Evolutionary conservation across 2,113 vertebrate genomes (phyloP), one percentile per base, ranked within the genome.

Genomic region (Pelvicachromis taeniatus): DNA sequence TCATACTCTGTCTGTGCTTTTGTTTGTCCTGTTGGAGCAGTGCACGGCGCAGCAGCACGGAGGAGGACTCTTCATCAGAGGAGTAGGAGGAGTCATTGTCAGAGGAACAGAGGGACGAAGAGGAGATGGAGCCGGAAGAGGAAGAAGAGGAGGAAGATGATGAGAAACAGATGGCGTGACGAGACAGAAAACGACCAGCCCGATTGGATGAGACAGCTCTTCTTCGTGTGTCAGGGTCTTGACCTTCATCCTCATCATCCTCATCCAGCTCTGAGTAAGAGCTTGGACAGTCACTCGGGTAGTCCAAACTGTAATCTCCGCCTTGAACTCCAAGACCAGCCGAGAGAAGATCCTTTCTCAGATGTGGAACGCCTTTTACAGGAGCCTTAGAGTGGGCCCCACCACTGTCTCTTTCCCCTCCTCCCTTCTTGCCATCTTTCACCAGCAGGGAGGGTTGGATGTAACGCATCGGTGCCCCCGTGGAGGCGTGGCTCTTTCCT

Each of bases 21-120:
- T 94, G 93, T 79, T 95, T 95, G 91, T 95, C 94, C 90, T 97
- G 97, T 91, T 97, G 97, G 8, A 99, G 97, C 91, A 99, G 94
- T 7, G 98, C 95, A 3, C 97, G 97, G 88, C 97, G 98, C 82
- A 99, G 96, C 94, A 99, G 93, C 14, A 97, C 91, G 0, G 97
- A 97, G 35, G 97, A 97, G 54, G 97, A 97, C 19, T 98, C 98
- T 42, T 99, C 99, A 0, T 98, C 99, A 53, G 98, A 99, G 81
- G 96, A 98, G 87, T 98, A 99, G 0, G 98, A 99, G 23, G 97
- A 98, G 86, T 99, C 99, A 0, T 99, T 99, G 90, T 99, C 98
- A 0, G 98, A 98, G 59, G 99, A 99, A 92, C 97, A 99, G 84
- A 98, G 94, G 87, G 97, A 98, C 45, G 99, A 99, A n/a, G 97